Evolutionary conservation across 2,113 vertebrate genomes (phyloP).

Genomic region (Pitta sordida): DNA sequence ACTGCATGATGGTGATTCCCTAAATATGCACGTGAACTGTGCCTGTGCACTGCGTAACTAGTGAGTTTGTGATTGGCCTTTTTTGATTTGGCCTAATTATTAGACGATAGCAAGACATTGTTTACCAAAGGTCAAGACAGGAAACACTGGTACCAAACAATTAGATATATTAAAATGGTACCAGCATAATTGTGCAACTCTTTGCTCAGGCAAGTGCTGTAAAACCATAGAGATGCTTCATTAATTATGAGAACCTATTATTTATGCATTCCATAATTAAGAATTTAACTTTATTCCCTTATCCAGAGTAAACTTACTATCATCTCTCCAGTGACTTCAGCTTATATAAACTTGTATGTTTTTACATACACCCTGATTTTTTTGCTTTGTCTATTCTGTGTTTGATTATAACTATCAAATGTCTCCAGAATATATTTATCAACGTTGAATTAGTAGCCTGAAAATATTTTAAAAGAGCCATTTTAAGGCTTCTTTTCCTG

Average conservation of each 20-base stretch:
- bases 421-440: neutral
- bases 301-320: neutral
- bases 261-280: neutral
- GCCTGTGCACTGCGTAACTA: neutral
- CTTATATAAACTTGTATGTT: neutral
- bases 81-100: constrained; percentile 31
- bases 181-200: neutral
- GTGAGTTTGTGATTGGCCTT: neutral
- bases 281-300: neutral
- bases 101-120: neutral
- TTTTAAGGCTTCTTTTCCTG: neutral
- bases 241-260: neutral
- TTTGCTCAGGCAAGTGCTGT: neutral
- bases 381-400: neutral
- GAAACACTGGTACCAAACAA: neutral
- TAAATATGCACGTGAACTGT: neutral
- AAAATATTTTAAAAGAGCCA: neutral
- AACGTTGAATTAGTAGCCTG: neutral
- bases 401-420: neutral
- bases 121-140: constrained; percentile 19
- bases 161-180: neutral
- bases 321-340: neutral
- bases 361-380: no score
- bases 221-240: neutral
- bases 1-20: neutral